phyloP scores from a whole-genome alignment of 2,797 vertebrate species.

The Channallabes apus region DNA sequence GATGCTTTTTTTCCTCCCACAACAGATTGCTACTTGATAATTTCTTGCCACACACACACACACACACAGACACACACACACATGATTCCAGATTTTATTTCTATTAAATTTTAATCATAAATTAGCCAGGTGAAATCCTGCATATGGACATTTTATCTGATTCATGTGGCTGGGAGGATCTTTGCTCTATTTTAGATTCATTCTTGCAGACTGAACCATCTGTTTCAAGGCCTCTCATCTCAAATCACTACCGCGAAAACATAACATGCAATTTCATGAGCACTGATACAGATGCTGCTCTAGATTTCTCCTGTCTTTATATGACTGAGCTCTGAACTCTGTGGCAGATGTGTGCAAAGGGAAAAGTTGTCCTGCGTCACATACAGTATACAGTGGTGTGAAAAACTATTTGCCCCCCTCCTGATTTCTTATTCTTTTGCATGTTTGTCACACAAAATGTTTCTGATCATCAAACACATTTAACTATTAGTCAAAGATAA shows the following conservation, averaged over 20 bases:
- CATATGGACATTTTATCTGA: constrained; percentile 8
- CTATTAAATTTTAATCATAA: background rate
- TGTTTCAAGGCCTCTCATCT: background rate
- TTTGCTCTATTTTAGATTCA: background rate
- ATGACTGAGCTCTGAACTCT: background rate
- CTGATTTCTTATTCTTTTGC: too few species aligned
- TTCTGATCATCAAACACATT: too few species aligned
- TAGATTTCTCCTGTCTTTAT: background rate
- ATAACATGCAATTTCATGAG: background rate
- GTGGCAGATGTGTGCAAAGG: background rate
- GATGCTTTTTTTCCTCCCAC: background rate
- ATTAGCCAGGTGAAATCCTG: constrained; percentile 5
- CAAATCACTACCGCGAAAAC: background rate
- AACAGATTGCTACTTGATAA: too few species aligned
- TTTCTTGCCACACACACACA: background rate
- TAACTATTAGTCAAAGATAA: too few species aligned
- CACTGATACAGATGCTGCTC: too few species aligned
- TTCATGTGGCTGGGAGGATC: background rate
- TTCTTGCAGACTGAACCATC: constrained; percentile 14
- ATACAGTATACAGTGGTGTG: too few species aligned
- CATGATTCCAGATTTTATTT: background rate
- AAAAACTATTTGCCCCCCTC: too few species aligned
- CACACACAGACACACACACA: too few species aligned
- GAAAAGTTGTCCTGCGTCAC: background rate
- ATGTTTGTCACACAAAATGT: too few species aligned